Conservation (phyloP, 2,888 invertebrate species). For the Halictus quadricinctus region DNA sequence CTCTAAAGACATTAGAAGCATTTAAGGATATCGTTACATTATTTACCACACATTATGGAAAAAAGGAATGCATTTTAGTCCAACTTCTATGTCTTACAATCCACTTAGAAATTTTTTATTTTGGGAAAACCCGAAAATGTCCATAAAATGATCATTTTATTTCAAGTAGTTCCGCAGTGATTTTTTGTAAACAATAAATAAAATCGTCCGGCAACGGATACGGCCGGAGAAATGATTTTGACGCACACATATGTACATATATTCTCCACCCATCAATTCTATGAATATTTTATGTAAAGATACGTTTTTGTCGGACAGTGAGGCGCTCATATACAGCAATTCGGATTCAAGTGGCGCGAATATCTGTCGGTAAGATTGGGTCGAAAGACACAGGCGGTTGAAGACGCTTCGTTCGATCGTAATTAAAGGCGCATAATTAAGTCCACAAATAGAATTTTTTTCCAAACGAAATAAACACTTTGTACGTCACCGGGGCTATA, state of each 20-base stretch:
- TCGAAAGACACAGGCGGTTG: background rate
- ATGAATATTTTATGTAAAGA: slow-evolving; percentile 29
- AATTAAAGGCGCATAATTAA: slow-evolving; percentile 9
- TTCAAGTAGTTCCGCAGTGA: no score
- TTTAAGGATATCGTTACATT: no score
- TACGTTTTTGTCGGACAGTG: background rate
- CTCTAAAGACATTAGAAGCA: no score
- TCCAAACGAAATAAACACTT: slow-evolving; percentile 1
- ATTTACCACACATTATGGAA: no score
- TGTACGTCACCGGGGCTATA: background rate
- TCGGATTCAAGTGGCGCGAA: background rate
- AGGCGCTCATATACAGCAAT: background rate
- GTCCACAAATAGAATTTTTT: background rate
- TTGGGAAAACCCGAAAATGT: no score
- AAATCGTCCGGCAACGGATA: no score
- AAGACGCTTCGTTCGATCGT: background rate
- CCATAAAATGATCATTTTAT: no score
- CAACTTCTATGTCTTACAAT: no score
- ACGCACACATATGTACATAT: background rate
- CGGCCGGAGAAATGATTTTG: slow-evolving; percentile 13
- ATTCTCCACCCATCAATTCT: background rate
- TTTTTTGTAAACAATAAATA: no score
- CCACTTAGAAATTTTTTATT: no score
- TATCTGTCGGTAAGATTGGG: background rate
- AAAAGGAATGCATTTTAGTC: no score